Evolutionary conservation across 2,113 vertebrate genomes (phyloP).

Genomic region (Hippocampus guttulatus): DNA sequence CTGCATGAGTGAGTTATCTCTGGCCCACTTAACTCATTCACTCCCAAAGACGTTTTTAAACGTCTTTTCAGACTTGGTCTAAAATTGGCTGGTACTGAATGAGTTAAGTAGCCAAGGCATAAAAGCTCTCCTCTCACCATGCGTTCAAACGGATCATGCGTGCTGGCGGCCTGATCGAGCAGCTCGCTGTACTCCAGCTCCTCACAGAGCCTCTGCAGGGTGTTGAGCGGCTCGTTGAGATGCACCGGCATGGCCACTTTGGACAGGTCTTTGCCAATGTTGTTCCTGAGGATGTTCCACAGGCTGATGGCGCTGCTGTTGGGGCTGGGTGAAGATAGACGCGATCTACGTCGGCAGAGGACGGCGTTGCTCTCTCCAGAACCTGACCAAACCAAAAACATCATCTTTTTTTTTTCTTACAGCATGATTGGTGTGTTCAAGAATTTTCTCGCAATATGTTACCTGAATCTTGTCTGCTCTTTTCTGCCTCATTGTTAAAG

Average conservation of each 20-base stretch:
- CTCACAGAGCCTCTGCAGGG: conserved; percentile 91
- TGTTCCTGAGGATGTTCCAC: conserved; percentile 96
- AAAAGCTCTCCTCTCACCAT: conserved; percentile 77
- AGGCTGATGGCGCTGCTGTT: conserved; percentile 87
- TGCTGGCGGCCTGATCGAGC: conserved; percentile 80
- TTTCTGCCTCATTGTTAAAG: conserved; percentile 83
- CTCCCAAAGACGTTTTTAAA: no score
- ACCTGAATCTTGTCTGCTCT: conserved; percentile 82
- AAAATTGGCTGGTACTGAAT: no score
- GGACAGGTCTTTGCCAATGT: conserved; percentile 96
- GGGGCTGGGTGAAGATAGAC: conserved; percentile 81
- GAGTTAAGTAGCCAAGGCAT: not conserved
- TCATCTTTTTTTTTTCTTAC: not conserved
- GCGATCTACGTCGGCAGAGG: conserved; percentile 70
- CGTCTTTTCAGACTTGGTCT: no score
- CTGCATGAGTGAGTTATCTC: not conserved
- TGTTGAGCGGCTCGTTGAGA: conserved; percentile 93
- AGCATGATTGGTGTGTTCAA: not conserved
- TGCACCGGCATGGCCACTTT: conserved; percentile 97
- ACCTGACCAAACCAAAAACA: conserved; percentile 51
- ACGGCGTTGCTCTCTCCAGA: conserved; percentile 63
- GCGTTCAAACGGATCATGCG: conserved; percentile 76
- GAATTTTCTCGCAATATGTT: conserved; percentile 7
- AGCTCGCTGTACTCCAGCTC: conserved; percentile 97
- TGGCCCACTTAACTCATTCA: no score